phyloP scores from a whole-genome alignment of 1,140 invertebrate species.

The Apis dorsata region DNA sequence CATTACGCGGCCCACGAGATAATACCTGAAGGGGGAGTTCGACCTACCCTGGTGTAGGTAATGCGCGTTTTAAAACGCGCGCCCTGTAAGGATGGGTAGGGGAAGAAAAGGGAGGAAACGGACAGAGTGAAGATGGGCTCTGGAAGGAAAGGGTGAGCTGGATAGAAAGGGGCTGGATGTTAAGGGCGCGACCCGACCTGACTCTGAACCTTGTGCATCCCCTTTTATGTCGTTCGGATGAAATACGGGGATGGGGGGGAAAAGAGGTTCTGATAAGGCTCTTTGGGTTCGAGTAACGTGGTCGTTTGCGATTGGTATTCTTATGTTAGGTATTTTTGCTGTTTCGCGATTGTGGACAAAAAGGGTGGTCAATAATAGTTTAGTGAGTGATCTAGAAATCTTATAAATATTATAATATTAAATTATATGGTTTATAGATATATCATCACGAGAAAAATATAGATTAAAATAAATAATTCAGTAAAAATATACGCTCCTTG shows the following conservation, averaged over 20 bases:
- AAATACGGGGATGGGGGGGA: slow-evolving; percentile 63
- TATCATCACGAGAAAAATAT: too few species aligned
- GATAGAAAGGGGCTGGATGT: slow-evolving; percentile 51
- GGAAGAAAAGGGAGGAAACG: neutral
- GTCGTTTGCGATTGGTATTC: slow-evolving; percentile 36
- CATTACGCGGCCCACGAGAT: slow-evolving; percentile 49
- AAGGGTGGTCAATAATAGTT: too few species aligned
- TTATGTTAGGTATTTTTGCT: slow-evolving; percentile 46
- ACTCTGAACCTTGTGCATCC: slow-evolving; percentile 65
- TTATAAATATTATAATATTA: too few species aligned
- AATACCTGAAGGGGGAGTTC: slow-evolving; percentile 49
- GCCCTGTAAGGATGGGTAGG: neutral
- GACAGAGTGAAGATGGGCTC: slow-evolving; percentile 36
- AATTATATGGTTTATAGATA: too few species aligned
- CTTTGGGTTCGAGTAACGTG: slow-evolving; percentile 32
- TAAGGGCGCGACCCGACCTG: slow-evolving; percentile 63
- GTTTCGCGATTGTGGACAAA: slow-evolving; percentile 26
- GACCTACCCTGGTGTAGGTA: slow-evolving; percentile 12
- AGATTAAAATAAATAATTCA: too few species aligned
- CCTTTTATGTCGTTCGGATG: slow-evolving; percentile 78
- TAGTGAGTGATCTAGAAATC: too few species aligned
- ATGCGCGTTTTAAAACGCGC: slow-evolving; percentile 43
- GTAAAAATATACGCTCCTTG: too few species aligned
- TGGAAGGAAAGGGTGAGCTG: slow-evolving; percentile 40
- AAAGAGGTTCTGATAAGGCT: slow-evolving; percentile 21